Evolutionary conservation across 2,888 invertebrate genomes (phyloP).

Genomic region (Macrophya annulata): DNA sequence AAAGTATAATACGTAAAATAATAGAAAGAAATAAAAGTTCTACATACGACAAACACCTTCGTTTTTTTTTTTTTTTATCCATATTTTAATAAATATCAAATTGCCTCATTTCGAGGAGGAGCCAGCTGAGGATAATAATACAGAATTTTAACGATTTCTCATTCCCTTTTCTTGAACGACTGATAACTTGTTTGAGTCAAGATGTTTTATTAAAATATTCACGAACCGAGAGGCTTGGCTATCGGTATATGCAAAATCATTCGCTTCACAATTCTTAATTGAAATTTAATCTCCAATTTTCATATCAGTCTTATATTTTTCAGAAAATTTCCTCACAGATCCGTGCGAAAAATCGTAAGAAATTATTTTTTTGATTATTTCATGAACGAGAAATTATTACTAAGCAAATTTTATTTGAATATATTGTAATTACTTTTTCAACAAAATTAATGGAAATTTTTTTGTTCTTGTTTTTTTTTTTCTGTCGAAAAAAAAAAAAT

Average conservation of each 20-base stretch:
- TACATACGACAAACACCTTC: background rate
- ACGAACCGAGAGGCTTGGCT: conserved; percentile 2
- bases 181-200: background rate
- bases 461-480: background rate
- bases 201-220: conserved; percentile 26
- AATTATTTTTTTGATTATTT: background rate
- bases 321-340: background rate
- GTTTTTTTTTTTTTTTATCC: conserved; percentile 11
- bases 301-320: conserved; percentile 4
- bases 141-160: conserved; percentile 20
- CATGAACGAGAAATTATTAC: background rate
- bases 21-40: background rate
- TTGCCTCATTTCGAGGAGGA: background rate
- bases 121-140: background rate
- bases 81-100: background rate
- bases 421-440: background rate
- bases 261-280: background rate
- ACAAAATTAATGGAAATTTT: background rate
- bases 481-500: background rate
- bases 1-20: too few species aligned
- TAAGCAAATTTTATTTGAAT: background rate
- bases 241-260: conserved; percentile 27
- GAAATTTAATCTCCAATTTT: conserved; percentile 24
- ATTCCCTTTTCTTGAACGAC: background rate
- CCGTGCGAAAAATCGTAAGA: background rate